phyloP scores from a whole-genome alignment of 2,888 invertebrate species.

The Linyphia triangularis region DNA sequence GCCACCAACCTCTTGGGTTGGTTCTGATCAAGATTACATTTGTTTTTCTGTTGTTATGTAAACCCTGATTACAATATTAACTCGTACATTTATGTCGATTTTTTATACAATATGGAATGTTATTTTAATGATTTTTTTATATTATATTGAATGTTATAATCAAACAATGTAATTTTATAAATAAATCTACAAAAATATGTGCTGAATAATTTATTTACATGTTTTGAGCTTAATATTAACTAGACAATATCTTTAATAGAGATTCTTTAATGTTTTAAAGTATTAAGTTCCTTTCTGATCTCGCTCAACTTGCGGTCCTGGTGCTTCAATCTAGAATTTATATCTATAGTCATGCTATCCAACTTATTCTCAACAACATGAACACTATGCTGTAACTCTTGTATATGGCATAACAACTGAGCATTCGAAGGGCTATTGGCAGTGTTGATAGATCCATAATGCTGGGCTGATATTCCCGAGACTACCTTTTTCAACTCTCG shows the following conservation, averaged over 20 bases:
- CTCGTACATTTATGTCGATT: background rate
- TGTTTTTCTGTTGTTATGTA: background rate
- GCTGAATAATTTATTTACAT: slow-evolving; percentile 74
- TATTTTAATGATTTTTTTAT: background rate
- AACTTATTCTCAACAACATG: slow-evolving; percentile 72
- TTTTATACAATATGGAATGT: background rate
- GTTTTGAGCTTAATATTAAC: slow-evolving; percentile 72
- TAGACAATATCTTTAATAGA: slow-evolving; percentile 57
- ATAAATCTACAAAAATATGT: slow-evolving; percentile 29
- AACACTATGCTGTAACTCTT: slow-evolving; percentile 70
- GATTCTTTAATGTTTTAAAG: slow-evolving; percentile 55
- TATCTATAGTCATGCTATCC: slow-evolving; percentile 69
- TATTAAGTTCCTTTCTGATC: slow-evolving; percentile 70
- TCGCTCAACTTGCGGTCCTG: slow-evolving; percentile 69
- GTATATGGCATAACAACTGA: slow-evolving; percentile 68
- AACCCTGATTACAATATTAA: background rate
- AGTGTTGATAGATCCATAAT: slow-evolving; percentile 34
- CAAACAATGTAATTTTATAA: slow-evolving; percentile 5
- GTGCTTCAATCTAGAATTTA: slow-evolving; percentile 69
- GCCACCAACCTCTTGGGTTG: slow-evolving; percentile 77
- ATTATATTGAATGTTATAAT: background rate
- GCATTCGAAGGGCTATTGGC: slow-evolving; percentile 61
- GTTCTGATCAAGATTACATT: slow-evolving; percentile 49
- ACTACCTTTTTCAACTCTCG: slow-evolving; percentile 63
- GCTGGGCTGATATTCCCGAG: slow-evolving; percentile 63